Evolutionary conservation across 2,888 invertebrate species (phyloP).

Genomic region (Epinotia brunnichana): DNA sequence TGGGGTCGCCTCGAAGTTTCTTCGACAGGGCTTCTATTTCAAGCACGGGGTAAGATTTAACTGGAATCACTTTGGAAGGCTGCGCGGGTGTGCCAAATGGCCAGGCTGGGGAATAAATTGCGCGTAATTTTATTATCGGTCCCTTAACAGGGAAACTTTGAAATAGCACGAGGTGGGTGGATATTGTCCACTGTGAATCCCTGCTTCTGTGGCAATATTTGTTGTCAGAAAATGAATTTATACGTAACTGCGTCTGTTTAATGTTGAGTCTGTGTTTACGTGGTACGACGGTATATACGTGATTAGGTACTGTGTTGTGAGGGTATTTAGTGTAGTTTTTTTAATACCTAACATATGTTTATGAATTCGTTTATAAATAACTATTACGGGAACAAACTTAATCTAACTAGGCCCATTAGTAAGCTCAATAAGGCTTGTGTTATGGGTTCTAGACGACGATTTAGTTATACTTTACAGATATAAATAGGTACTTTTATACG

Average conservation of each 20-base stretch:
- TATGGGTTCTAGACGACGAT: too few species aligned
- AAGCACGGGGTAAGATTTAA: slow-evolving; percentile 50
- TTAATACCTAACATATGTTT: too few species aligned
- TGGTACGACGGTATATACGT: too few species aligned
- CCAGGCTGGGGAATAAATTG: slow-evolving; percentile 66
- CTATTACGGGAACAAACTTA: too few species aligned
- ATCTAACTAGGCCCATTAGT: too few species aligned
- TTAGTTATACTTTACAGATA: too few species aligned
- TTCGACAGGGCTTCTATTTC: slow-evolving; percentile 34
- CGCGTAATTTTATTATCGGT: slow-evolving; percentile 71
- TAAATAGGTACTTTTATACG: too few species aligned
- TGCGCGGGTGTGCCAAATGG: slow-evolving; percentile 71
- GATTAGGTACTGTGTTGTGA: too few species aligned
- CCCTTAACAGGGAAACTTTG: slow-evolving; percentile 58
- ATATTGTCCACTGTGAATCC: slow-evolving; percentile 27
- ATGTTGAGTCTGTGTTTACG: neutral
- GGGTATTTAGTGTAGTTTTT: too few species aligned
- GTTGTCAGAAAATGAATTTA: slow-evolving; percentile 2
- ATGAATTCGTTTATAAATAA: too few species aligned
- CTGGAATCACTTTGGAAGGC: slow-evolving; percentile 56
- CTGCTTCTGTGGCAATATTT: slow-evolving; percentile 3
- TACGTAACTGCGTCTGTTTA: neutral
- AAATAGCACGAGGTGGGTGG: slow-evolving; percentile 43
- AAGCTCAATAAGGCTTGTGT: too few species aligned
- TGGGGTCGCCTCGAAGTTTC: slow-evolving; percentile 8